Conservation (phyloP, 2,888 invertebrate species). For the Orthonevra nobilis region DNA sequence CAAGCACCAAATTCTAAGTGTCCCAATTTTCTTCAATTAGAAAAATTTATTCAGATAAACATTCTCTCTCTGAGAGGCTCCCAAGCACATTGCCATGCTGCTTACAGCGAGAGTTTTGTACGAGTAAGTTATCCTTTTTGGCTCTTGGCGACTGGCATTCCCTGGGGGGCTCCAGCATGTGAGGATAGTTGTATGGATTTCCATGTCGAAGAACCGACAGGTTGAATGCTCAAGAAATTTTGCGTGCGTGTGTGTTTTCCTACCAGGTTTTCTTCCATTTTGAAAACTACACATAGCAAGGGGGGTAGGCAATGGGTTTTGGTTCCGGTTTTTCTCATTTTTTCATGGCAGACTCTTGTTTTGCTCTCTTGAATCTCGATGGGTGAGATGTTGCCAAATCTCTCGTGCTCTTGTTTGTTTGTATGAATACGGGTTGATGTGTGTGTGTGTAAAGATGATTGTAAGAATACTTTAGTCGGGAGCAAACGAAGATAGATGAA, state of each 20-base stretch:
- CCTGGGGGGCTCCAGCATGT: too few species aligned
- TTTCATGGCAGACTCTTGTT: background rate
- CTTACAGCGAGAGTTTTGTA: constrained; percentile 24
- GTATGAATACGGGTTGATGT: too few species aligned
- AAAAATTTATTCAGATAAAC: constrained; percentile 23
- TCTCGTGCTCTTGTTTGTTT: constrained; percentile 33
- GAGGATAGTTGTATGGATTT: constrained; percentile 34
- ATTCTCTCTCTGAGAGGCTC: constrained; percentile 29
- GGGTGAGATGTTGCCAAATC: constrained; percentile 47
- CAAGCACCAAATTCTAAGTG: constrained; percentile 26
- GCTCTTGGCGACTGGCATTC: background rate
- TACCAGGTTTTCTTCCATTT: constrained; percentile 43
- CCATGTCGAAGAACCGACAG: constrained; percentile 41
- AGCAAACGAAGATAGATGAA: constrained; percentile 51
- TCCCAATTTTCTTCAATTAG: constrained; percentile 58
- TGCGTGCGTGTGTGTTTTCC: constrained; percentile 17
- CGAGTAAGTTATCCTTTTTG: constrained; percentile 23
- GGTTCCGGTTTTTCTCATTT: background rate
- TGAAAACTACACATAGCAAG: constrained; percentile 3
- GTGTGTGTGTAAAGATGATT: constrained; percentile 34
- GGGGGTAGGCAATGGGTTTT: background rate
- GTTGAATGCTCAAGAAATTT: constrained; percentile 39
- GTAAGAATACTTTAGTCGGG: constrained; percentile 36
- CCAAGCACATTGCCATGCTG: background rate
- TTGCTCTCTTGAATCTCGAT: background rate